Evolutionary conservation across 1,140 invertebrate species (phyloP).

Genomic region (Pseudomyrmex cubaensis): DNA sequence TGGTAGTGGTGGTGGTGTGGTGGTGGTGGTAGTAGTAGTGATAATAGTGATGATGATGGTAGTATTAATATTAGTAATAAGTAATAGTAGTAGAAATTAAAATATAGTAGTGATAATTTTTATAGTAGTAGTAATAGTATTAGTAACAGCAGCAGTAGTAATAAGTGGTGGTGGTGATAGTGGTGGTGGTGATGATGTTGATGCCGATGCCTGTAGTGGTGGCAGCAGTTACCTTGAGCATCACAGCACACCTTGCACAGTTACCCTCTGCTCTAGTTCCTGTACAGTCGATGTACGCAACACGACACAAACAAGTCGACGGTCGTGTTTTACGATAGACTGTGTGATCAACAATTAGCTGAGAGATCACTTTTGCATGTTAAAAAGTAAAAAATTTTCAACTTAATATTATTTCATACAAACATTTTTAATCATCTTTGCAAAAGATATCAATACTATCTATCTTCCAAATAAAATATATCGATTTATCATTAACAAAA

Average conservation of each 20-base stretch:
- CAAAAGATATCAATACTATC: no score
- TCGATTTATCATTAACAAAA: no score
- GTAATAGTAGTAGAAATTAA: no score
- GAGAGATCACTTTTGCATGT: not conserved
- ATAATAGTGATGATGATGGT: no score
- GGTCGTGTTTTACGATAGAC: conserved; percentile 20
- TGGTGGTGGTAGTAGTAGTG: no score
- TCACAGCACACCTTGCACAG: conserved; percentile 73
- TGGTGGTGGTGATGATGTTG: conserved; percentile 29
- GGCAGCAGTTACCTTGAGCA: conserved; percentile 70
- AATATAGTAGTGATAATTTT: not conserved
- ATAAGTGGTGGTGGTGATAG: not conserved
- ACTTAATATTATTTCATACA: no score
- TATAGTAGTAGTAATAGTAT: not conserved
- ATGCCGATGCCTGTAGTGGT: conserved; percentile 53
- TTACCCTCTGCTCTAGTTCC: conserved; percentile 75
- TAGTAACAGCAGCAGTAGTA: not conserved
- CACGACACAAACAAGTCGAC: not conserved
- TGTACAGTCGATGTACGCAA: conserved; percentile 43
- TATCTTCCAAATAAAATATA: no score
- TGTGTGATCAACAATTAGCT: not conserved
- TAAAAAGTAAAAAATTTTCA: not conserved
- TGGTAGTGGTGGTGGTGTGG: no score
- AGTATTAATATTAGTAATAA: no score
- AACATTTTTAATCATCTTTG: no score